These are phyloP conservation scores for Mellivora capensis DNA, from an alignment of 2,113 vertebrate species.

Conservation along the genomic window DNA sequence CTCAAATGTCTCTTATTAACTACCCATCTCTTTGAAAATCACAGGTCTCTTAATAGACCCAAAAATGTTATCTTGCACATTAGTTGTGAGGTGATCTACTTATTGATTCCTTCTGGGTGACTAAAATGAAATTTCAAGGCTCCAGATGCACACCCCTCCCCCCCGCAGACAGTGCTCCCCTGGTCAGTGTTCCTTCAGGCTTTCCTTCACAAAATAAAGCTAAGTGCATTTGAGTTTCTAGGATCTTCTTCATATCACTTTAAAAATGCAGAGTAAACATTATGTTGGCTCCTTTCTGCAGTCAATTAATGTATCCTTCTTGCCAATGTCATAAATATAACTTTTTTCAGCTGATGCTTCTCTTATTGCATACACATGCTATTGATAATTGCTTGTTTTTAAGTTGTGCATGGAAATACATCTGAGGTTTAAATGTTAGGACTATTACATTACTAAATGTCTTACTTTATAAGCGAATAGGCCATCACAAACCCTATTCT, in stretches of 20 bases:
- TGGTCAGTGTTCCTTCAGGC: neutral
- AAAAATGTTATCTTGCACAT: neutral
- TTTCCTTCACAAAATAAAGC: conserved; percentile 49
- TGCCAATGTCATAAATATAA: conserved; percentile 71
- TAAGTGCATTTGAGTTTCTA: conserved; percentile 32
- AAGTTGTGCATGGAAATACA: conserved; percentile 58
- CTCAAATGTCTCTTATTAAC: neutral
- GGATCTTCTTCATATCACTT: conserved; percentile 44
- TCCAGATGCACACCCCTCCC: neutral
- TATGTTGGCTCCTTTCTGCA: conserved; percentile 67
- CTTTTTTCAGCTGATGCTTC: conserved; percentile 56
- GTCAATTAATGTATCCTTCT: conserved; percentile 65
- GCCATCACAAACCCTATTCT: conserved; percentile 46
- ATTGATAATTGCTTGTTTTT: conserved; percentile 77
- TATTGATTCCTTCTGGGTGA: neutral
- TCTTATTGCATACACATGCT: conserved; percentile 70
- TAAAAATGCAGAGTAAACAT: conserved; percentile 71
- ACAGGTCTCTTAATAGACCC: neutral
- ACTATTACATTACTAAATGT: conserved; percentile 67
- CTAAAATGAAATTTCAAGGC: neutral
- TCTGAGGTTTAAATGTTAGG: conserved; percentile 69
- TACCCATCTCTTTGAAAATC: neutral
- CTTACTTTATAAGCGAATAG: conserved; percentile 57
- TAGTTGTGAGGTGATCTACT: neutral
- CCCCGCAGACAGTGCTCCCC: neutral